These are phyloP conservation scores for Cryptotis parvus DNA, from an alignment of 2,113 vertebrate genomes.

Conservation along the genomic window DNA sequence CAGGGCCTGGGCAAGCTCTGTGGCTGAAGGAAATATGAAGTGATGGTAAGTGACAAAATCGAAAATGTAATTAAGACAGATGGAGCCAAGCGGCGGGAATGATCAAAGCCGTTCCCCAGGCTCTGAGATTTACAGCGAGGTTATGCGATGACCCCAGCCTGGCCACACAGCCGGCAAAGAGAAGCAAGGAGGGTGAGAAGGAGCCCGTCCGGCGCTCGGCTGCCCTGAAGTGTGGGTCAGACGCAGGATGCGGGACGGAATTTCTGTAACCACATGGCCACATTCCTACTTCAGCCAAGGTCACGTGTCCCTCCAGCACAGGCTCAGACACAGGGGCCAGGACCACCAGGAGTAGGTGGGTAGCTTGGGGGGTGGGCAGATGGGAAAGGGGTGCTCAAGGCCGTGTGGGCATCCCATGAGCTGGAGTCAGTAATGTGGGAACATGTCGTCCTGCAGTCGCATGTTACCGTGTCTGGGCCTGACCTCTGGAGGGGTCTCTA, in stretches of 20 bases:
- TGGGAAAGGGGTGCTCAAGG: not conserved
- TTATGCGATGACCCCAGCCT: constrained; percentile 8
- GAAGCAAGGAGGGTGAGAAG: not conserved
- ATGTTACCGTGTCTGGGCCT: not conserved
- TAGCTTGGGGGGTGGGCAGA: not conserved
- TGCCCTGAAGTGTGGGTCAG: constrained; percentile 2
- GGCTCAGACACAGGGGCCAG: not conserved
- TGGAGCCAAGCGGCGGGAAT: constrained; percentile 48
- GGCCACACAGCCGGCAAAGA: constrained; percentile 2
- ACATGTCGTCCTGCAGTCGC: not conserved
- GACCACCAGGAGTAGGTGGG: not conserved
- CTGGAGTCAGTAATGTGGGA: not conserved
- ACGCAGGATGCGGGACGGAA: constrained; percentile 44
- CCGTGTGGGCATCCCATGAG: not conserved
- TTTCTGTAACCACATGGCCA: not conserved
- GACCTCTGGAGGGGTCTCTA: not conserved
- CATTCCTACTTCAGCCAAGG: constrained; percentile 7
- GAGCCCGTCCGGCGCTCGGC: constrained; percentile 18
- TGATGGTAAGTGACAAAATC: constrained; percentile 70
- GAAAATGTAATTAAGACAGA: constrained; percentile 77
- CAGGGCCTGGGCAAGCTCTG: not conserved
- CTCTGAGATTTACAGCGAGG: constrained; percentile 64
- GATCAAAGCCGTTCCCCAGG: constrained; percentile 57
- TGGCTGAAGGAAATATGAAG: constrained; percentile 59
- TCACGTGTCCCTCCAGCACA: not conserved